These are phyloP conservation scores for Phataginus tetradactyla DNA, from an alignment of 2,797 vertebrate genomes.

Conservation along the genomic window DNA sequence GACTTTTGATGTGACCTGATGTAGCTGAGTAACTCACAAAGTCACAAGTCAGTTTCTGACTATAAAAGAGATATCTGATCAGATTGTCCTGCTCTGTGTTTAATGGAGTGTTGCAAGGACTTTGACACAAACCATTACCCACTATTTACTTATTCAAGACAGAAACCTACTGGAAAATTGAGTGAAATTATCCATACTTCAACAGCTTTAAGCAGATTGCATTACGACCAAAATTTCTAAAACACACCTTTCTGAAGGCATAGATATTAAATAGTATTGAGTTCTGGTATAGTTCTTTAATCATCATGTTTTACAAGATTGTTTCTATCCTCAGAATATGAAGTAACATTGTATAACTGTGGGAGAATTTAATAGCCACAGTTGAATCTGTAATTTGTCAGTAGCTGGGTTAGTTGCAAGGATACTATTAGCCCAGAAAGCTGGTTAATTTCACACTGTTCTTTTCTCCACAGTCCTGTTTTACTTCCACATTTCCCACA, in stretches of 20 bases:
- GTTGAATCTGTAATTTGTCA: slow-evolving; percentile 28
- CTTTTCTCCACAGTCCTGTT: slow-evolving; percentile 29
- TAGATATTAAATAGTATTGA: slow-evolving; percentile 78
- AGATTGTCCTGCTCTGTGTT: slow-evolving; percentile 92
- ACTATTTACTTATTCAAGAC: slow-evolving; percentile 94
- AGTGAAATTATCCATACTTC: slow-evolving; percentile 89
- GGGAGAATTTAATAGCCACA: not conserved
- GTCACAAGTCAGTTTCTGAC: slow-evolving; percentile 88
- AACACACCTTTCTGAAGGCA: slow-evolving; percentile 79
- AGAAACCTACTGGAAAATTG: slow-evolving; percentile 90
- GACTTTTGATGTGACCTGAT: slow-evolving; percentile 87
- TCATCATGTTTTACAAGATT: slow-evolving; percentile 72
- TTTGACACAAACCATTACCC: slow-evolving; percentile 96
- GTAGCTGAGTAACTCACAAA: slow-evolving; percentile 87
- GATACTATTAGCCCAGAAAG: slow-evolving; percentile 55
- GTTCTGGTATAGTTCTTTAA: slow-evolving; percentile 77
- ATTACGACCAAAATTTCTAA: slow-evolving; percentile 85
- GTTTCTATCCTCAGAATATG: slow-evolving; percentile 69
- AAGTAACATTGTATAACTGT: slow-evolving; percentile 33
- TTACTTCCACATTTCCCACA: slow-evolving; percentile 46
- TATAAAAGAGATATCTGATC: slow-evolving; percentile 92
- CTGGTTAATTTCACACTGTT: slow-evolving; percentile 62
- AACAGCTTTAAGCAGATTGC: slow-evolving; percentile 87
- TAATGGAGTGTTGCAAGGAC: slow-evolving; percentile 95
- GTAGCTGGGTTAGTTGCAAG: slow-evolving; percentile 62